Conservation (phyloP, 2,888 invertebrate species). For the Lasioglossum morio region DNA sequence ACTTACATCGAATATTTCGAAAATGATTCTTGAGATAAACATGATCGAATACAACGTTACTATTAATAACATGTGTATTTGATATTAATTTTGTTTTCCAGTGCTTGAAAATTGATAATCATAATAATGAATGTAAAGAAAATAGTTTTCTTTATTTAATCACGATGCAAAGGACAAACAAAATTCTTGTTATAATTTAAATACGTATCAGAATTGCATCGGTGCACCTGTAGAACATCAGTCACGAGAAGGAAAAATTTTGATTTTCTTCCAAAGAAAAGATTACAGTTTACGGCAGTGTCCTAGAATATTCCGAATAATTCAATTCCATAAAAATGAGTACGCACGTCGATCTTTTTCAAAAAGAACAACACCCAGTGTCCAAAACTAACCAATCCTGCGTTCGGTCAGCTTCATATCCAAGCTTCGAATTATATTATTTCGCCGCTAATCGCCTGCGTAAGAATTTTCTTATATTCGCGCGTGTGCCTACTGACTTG, state of each 20-base stretch:
- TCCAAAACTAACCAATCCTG: slow-evolving; percentile 39
- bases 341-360: slow-evolving; percentile 53
- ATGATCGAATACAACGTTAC: neutral
- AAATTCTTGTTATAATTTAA: neutral
- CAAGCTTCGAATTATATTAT: slow-evolving; percentile 69
- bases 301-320: neutral
- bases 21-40: neutral
- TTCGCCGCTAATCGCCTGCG: slow-evolving; percentile 71
- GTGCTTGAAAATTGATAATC: neutral
- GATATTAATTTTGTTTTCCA: neutral
- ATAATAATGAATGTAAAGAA: neutral
- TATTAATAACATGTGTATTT: neutral
- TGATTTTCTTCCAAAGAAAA: neutral
- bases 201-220: neutral
- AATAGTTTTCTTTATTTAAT: neutral
- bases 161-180: neutral
- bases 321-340: neutral
- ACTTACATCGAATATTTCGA: no score
- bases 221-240: neutral
- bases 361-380: slow-evolving; percentile 8
- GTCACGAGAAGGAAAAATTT: neutral
- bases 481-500: slow-evolving; percentile 71
- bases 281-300: neutral
- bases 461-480: slow-evolving; percentile 54
- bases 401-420: slow-evolving; percentile 65